Evolutionary conservation across 2,113 vertebrate species (phyloP), one percentile per base, ranked within the genome.

Genomic region (Mandrillus leucophaeus): DNA sequence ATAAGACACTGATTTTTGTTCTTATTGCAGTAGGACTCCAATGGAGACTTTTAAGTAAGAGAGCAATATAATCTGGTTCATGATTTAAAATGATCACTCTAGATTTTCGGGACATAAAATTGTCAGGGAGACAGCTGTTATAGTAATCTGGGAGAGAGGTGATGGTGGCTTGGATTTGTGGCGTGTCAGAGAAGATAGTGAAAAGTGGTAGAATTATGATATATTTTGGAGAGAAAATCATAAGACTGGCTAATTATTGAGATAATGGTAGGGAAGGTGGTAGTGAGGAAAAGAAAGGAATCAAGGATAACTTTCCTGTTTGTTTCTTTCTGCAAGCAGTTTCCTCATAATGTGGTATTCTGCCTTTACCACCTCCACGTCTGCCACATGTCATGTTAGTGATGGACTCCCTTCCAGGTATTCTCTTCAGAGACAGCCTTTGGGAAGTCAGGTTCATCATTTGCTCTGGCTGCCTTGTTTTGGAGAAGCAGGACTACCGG

Each of bases 1-100:
- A 50, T 25, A 68, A 45, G 68, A 23, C 20, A 23, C n/a, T 32
- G 14, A 61, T 45, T 92, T 95, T 64, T n/a, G 72, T 89, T 86
- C 35, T 68, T 12, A 57, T 30, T 48, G 8, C 14, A 72, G 2
- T 23, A 52, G 22, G 27, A 59, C 48, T 66, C 20, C 8, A 35
- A 11, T 13, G 32, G 32, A 88, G 14, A 3, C 38, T 30, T 88
- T 38, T 76, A 81, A 75, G 16, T 50, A 50, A 81, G 12, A 40
- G 43, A 82, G 76, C 61, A 20, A 5, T 80, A 8, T 61, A 80
- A 75, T 43, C 5, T 38, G 18, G 79, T 64, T 93, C 38, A 78
- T 35, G 25, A 55, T 79, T 83, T 48, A 20, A 30, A 80, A 75
- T 57, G 43, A n/a, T 30, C 8, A 30, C 0, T 66, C 16, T 40